Evolutionary conservation across 2,797 vertebrate species (phyloP), one percentile per base, ranked within the genome.

Genomic region (Sebastes oblongus): DNA sequence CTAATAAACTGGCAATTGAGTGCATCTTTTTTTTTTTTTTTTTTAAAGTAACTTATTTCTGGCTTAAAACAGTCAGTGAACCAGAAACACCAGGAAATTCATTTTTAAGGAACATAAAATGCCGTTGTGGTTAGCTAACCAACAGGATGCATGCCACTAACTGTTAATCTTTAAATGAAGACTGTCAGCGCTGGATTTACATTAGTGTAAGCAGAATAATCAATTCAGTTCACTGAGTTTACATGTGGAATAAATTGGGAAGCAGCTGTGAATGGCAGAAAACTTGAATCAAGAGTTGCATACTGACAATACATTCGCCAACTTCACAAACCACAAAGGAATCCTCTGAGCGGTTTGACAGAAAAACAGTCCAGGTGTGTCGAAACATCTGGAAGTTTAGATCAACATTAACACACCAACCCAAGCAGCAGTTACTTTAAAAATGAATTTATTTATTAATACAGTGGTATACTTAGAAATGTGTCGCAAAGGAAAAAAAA

Each of bases 391-490:
- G 86, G 66, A 80, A 3, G 60, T 25, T 59, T 46, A 13, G 8
- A 39, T 54, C 27, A 46, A 86, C 65, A 81, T 13, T 11, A 75
- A 76, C 50, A 81, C 66, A 77, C 4, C 0, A 42, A 65, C 24
- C 34, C 73, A 50, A 75, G 30, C 46, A 72, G 78, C 76, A 9
- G 30, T 95, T 98, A 98, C 97, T 98, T 99, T 97, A 97, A 98
- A 99, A 99, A 98, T 95, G 94, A 95, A 97, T 99, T 99, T 98
- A 98, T 99, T 99, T 96, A 96, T 97, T 96, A 96, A 96, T 96
- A 96, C 96, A 96, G 95, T 96, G 93, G 94, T 95, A 98, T 98
- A 98, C 96, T 98, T 98, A 98, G 97, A 99, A 99, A 99, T 95
- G 96, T 97, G 97, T 97, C 86, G 97, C 97, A 97, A 96, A 97